Evolutionary conservation across 2,888 invertebrate species (phyloP), one percentile per base, ranked within the genome.

Genomic region (Mimumesa dahlbomi): DNA sequence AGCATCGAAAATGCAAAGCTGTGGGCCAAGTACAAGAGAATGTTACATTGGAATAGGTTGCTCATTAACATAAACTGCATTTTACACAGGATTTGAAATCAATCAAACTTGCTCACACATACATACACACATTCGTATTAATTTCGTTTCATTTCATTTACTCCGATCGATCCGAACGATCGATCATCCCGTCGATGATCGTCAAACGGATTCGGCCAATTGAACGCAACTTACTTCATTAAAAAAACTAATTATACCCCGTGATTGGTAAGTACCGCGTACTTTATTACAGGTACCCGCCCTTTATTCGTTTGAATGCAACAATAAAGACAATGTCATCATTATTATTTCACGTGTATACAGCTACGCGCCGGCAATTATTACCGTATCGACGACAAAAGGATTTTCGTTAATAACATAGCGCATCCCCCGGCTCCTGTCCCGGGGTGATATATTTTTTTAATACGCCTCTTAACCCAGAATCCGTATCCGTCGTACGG

Each of bases 221-320:
- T 29, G 18, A 48, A 6, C n/a, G 3, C 0, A 11, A 36, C 36
- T 4, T 13, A 11, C 29, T 13, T 36, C n/a, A n/a, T 13, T 59
- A 59, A 31, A 53, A 71, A 58, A 71, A 71, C 58, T 71, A 71
- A 71, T 71, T 63, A 71, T 57, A 54, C n/a, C 5, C 29, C 31
- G 38, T 29, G 53, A 56, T 63, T 29, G 63, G 50, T 71, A 49
- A n/a, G 38, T 45, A 45, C n/a, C 29, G 22, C 56, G 52, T 13
- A 36, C 13, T 64, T 64, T 69, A 67, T 67, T 64, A 13, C 22
- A 6, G 7, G 13, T 19, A 6, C 46, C 48, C 46, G 34, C 50
- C 67, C 56, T 67, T 67, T 66, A 40, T 61, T 48, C 52, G 46
- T 56, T 9, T 49, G 56, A 7, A 18, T 16, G 48, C 57, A 57